phyloP scores from a whole-genome alignment of 1,140 invertebrate species.

The Aphelenchoides fujianensis region DNA sequence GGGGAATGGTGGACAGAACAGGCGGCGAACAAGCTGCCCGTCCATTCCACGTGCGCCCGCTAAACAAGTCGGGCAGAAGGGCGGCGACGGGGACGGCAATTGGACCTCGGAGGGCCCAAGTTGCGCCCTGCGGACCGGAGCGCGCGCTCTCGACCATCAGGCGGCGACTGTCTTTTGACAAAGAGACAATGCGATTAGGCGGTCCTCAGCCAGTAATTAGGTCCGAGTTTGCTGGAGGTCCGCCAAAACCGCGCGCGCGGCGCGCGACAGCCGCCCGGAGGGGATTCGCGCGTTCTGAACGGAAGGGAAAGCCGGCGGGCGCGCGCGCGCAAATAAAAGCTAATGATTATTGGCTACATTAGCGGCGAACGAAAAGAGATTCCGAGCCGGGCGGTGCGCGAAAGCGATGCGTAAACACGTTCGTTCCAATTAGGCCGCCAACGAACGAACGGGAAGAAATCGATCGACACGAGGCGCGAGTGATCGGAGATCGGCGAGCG shows the following conservation, averaged over 20 bases:
- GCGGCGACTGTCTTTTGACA: not conserved
- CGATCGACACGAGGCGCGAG: too few species aligned
- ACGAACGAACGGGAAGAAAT: too few species aligned
- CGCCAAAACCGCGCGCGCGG: not conserved
- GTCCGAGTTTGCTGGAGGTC: not conserved
- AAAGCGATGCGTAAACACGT: not conserved
- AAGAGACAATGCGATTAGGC: not conserved
- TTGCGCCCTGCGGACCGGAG: not conserved
- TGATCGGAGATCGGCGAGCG: too few species aligned
- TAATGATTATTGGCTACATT: too few species aligned
- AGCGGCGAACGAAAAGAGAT: not conserved
- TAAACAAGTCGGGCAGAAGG: not conserved
- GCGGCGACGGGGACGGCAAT: not conserved
- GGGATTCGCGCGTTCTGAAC: not conserved
- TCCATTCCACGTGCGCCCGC: not conserved
- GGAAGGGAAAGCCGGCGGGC: not conserved
- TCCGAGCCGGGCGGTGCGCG: not conserved
- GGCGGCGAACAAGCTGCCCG: not conserved
- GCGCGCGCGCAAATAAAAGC: not conserved
- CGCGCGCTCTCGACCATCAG: not conserved
- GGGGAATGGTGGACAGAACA: not conserved
- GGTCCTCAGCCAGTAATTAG: not conserved
- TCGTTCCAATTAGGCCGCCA: too few species aligned
- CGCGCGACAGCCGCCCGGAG: not conserved
- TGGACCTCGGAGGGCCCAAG: not conserved